These are phyloP conservation scores for Hucho hucho DNA, from an alignment of 2,113 vertebrate genomes.

Conservation along the genomic window DNA sequence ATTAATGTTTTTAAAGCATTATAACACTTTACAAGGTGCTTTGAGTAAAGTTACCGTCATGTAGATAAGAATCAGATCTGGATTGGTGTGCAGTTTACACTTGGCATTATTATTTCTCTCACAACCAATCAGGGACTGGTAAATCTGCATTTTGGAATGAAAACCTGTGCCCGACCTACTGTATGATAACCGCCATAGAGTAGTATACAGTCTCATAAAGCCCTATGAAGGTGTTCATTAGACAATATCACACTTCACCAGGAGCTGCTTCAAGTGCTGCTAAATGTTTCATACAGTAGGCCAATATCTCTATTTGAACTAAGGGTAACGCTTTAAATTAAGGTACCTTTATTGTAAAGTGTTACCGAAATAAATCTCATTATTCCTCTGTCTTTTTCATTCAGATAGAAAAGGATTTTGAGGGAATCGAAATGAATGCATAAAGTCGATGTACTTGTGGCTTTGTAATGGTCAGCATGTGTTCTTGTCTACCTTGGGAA, in stretches of 20 bases:
- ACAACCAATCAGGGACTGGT: neutral
- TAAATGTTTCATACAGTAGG: neutral
- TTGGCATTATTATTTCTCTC: neutral
- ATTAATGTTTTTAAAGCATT: too few species aligned
- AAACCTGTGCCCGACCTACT: neutral
- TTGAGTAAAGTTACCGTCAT: too few species aligned
- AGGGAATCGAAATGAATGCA: neutral
- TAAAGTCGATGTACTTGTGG: neutral
- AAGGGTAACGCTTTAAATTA: too few species aligned
- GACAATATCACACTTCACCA: neutral
- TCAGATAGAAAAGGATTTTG: neutral
- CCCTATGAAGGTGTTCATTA: neutral
- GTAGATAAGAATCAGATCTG: too few species aligned
- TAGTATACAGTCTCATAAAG: neutral
- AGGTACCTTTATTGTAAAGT: too few species aligned
- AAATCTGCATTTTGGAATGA: neutral
- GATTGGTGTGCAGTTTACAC: neutral
- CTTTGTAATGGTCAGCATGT: neutral
- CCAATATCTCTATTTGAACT: too few species aligned
- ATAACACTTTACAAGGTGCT: too few species aligned
- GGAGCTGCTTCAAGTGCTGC: neutral
- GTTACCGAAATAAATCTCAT: too few species aligned
- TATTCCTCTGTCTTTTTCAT: neutral
- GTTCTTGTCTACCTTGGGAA: constrained; percentile 1
- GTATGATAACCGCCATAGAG: neutral